Evolutionary conservation across 2,888 invertebrate genomes (phyloP).

Genomic region (Physocephala rufipes): DNA sequence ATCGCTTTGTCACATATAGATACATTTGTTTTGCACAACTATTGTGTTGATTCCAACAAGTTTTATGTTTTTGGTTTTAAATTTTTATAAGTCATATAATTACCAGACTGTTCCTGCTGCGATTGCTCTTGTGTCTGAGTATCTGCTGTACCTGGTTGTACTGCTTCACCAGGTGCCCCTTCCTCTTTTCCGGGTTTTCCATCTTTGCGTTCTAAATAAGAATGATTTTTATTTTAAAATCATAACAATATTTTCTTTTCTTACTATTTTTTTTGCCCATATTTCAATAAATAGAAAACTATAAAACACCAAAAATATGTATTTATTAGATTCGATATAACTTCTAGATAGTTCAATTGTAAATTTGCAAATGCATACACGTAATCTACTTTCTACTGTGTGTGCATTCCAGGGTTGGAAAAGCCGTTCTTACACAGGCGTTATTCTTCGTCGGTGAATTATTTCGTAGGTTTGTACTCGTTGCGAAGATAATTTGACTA

Average conservation of each 20-base stretch:
- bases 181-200: not conserved
- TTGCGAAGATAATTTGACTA: too few relatives aligned
- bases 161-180: constrained; percentile 5
- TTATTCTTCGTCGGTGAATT: too few relatives aligned
- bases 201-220: constrained; percentile 17
- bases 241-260: constrained; percentile 4
- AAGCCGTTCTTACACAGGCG: too few relatives aligned
- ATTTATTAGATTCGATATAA: not conserved
- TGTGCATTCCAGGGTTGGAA: too few relatives aligned
- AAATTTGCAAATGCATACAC: too few relatives aligned
- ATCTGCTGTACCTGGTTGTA: not conserved
- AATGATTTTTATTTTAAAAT: not conserved
- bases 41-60: not conserved
- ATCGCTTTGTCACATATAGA: not conserved
- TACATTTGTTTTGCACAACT: too few relatives aligned
- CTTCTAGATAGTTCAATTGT: too few relatives aligned
- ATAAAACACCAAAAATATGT: not conserved
- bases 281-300: not conserved
- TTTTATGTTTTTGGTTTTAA: not conserved
- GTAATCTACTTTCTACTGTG: too few relatives aligned
- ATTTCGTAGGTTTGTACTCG: too few relatives aligned
- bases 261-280: constrained; percentile 45
- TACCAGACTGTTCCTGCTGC: not conserved
- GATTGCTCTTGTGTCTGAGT: constrained; percentile 1
- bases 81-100: not conserved